Evolutionary conservation across 2,888 invertebrate genomes (phyloP), one percentile per base, ranked within the genome.

Genomic region (Synergus itoensis): DNA sequence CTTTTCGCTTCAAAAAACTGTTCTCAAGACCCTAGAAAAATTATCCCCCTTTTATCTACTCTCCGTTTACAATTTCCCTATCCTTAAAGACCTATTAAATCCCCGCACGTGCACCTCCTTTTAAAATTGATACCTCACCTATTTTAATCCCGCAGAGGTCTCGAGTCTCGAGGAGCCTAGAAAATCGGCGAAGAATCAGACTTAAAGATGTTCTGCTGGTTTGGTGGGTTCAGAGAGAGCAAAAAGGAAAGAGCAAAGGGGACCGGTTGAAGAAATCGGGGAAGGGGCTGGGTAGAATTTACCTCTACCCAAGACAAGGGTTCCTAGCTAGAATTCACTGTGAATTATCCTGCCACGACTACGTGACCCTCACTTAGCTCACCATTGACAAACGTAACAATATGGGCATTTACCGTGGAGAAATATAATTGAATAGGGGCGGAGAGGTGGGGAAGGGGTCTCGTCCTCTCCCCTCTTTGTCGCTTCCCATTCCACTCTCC

Each of bases 331-430:
- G 86, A 89, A 88, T 90, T 90, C 87, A 85, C 86, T 83, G 85
- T 87, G 88, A 85, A 89, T 90, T 91, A 89, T 89, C 86, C 88
- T 83, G 86, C 88, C 43, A 45, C 67, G 48, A 45, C 73, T 88
- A 88, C 87, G 90, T 88, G 91, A 91, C 90, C 91, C 92, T 92
- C 89, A 88, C 90, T 91, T 91, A 90, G 88, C 88, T 88, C 87
- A 84, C 90, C 90, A 91, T 92, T 92, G 92, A 92, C 90, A 90
- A 91, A 91, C 88, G 90, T 89, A 92, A 92, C 92, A 92, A 92
- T 92, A 92, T 91, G 90, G 90, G 91, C 90, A 92, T 92, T 92
- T 92, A 91, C 91, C 89, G 87, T 87, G 91, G 88, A 88, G 90
- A 89, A 90, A 90, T 91, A 91, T 92, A 91, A 91, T 91, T 92